Base-by-base conservation (phyloP, 2,888 invertebrate genomes). In the Drosophila stalkeri region DNA sequence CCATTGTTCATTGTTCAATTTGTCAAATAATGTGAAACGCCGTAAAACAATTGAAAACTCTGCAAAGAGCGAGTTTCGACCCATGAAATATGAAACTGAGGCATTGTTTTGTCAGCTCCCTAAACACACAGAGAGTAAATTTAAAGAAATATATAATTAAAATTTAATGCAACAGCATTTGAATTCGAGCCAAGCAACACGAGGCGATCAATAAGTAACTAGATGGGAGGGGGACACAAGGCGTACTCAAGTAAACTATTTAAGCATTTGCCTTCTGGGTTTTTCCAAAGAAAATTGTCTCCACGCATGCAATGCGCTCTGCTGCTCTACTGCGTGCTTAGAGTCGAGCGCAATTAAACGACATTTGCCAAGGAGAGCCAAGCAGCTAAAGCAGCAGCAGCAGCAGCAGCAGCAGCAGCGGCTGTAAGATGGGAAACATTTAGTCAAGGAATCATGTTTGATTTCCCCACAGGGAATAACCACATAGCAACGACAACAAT, bases 1-100 rank as follows among this genome's bases (percentile, higher is more conserved):
- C 56, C 37, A 37, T 49, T n/a, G n/a, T n/a, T 61, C 68, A 66
- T 82, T 65, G 52, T 70, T 78, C 82, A 84, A 87, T 82, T 82
- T 82, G 87, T 87, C 85, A 79, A 65, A 72, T 71, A 78, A 82
- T 81, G 87, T 67, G 67, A 78, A 69, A 56, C 60, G 72, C 72
- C 62, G 69, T 78, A 72, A 67, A 84, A 84, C 79, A 82, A 84
- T 82, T 84, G 51, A 60, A 76, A 71, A 71, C 68, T 60, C 37
- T 11, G 14, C 60, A 18, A 7, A 59, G 37, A 11, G 60, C 39
- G 54, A 37, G 47, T 63, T 68, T 59, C 68, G 60, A 44, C 49
- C 31, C 65, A 52, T 69, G 80, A 80, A 80, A 80, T 75, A 57
- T 70, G 87, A 87, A 76, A 87, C 80, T 67, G 16, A 51, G 35